phyloP scores from a whole-genome alignment of 2,888 invertebrate genomes.

The Frankliniella fusca region DNA sequence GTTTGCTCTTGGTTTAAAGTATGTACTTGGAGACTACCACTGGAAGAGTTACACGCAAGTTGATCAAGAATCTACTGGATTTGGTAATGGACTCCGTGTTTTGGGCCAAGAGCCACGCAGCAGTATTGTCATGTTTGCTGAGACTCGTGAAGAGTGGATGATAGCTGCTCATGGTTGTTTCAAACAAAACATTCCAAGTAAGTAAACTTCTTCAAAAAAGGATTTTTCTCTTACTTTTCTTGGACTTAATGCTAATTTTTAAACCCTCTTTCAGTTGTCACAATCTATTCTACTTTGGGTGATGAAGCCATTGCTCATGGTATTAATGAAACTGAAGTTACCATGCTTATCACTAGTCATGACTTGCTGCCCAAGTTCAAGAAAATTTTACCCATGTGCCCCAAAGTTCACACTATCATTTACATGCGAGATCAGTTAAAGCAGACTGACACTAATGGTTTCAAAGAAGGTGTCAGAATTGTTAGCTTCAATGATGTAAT shows the following conservation, averaged over 20 bases:
- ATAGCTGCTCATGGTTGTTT: constrained; percentile 93
- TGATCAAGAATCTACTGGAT: constrained; percentile 66
- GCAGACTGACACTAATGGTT: constrained; percentile 63
- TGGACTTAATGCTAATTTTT: constrained; percentile 34
- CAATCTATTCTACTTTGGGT: constrained; percentile 94
- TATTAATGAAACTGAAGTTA: constrained; percentile 93
- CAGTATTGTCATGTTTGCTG: constrained; percentile 91
- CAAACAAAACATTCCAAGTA: constrained; percentile 83
- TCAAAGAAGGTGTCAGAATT: constrained; percentile 67
- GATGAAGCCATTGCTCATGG: constrained; percentile 96
- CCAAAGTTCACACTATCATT: constrained; percentile 71
- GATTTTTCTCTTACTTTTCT: neutral
- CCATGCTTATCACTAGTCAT: constrained; percentile 86
- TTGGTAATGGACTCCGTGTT: constrained; percentile 80
- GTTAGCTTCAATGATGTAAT: constrained; percentile 70
- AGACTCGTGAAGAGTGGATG: constrained; percentile 98
- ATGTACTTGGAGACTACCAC: constrained; percentile 86
- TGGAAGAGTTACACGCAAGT: constrained; percentile 83
- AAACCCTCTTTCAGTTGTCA: constrained; percentile 65
- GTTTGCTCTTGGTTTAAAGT: constrained; percentile 53
- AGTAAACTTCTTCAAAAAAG: constrained; percentile 34
- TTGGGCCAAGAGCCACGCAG: constrained; percentile 67
- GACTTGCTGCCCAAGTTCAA: constrained; percentile 89
- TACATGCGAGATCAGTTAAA: constrained; percentile 86
- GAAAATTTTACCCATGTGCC: constrained; percentile 66